A percentile compares a stretch with the other conserved stretches of the same genome.
These are phyloP conservation scores for Heliopora coerulea DNA, from an alignment of 92 coral and sea anemone species.

Conservation along the genomic window DNA sequence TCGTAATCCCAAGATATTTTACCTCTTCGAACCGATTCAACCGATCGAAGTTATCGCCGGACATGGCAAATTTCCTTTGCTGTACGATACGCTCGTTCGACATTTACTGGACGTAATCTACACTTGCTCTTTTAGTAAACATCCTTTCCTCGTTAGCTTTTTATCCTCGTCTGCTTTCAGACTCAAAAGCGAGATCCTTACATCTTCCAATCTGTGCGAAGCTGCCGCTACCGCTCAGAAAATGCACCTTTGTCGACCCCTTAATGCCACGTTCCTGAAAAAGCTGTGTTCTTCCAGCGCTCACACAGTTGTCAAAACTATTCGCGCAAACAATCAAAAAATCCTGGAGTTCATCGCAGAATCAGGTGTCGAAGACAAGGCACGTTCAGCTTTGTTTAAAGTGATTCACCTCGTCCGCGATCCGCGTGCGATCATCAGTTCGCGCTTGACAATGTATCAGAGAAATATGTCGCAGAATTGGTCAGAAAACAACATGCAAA, in stretches of 20 bases:
- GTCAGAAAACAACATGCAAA: background rate
- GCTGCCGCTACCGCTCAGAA: background rate
- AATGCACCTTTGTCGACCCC: constrained; percentile 33
- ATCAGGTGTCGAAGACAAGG: background rate
- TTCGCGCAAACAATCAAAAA: constrained; percentile 46
- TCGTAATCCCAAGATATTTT: constrained; percentile 13
- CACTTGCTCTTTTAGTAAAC: constrained; percentile 59
- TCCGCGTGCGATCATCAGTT: constrained; percentile 73
- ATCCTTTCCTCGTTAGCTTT: constrained; percentile 60
- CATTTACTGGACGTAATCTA: constrained; percentile 51
- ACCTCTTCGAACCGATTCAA: constrained; percentile 21
- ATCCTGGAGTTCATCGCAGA: constrained; percentile 13
- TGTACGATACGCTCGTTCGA: constrained; percentile 43
- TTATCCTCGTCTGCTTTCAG: constrained; percentile 55
- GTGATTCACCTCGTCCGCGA: constrained; percentile 65
- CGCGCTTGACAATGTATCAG: constrained; percentile 43
- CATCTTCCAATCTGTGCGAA: background rate
- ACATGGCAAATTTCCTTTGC: constrained; percentile 14
- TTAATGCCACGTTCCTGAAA: constrained; percentile 46
- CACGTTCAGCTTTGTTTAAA: no score
- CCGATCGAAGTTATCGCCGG: constrained; percentile 21
- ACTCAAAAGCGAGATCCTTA: constrained; percentile 23
- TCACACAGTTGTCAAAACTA: constrained; percentile 59
- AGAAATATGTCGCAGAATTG: constrained; percentile 3
- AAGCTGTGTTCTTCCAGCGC: constrained; percentile 54